phyloP scores from a whole-genome alignment of 2,888 invertebrate species.

The Drosophila niveifrons region DNA sequence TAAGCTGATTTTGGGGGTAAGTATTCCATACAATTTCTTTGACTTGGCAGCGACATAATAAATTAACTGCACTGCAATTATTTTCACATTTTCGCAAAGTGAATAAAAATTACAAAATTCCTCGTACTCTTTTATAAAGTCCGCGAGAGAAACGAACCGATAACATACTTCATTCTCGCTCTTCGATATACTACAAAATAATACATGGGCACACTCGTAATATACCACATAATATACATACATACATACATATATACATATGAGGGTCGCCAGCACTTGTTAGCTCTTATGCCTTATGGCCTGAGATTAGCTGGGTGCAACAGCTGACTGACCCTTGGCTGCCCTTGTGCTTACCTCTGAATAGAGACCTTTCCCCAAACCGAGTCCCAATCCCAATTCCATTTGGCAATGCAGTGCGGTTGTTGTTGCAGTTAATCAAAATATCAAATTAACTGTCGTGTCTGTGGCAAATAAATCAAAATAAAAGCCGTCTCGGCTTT shows the following conservation, averaged over 20 bases:
- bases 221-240: no score
- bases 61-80: conserved; percentile 80
- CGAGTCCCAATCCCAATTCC: conserved; percentile 1
- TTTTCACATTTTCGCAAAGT: conserved; percentile 80
- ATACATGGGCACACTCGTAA: no score
- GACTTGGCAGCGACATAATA: conserved; percentile 78
- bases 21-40: conserved; percentile 60
- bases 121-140: conserved; percentile 48
- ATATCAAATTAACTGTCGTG: conserved; percentile 86
- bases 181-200: no score
- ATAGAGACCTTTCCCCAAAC: conserved; percentile 16
- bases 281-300: conserved; percentile 9
- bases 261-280: conserved; percentile 3
- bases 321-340: conserved; percentile 33
- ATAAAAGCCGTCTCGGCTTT: conserved; percentile 55
- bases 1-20: conserved; percentile 41
- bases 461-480: conserved; percentile 85
- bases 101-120: conserved; percentile 74
- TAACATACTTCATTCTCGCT: conserved; percentile 13
- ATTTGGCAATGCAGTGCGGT: conserved; percentile 32
- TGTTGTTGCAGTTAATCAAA: conserved; percentile 85
- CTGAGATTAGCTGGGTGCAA: conserved; percentile 11
- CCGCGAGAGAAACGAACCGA: conserved; percentile 31
- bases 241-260: background rate
- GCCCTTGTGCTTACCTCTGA: conserved; percentile 18